Conservation (phyloP, 1,140 invertebrate species). For the Calliopsis andreniformis region DNA sequence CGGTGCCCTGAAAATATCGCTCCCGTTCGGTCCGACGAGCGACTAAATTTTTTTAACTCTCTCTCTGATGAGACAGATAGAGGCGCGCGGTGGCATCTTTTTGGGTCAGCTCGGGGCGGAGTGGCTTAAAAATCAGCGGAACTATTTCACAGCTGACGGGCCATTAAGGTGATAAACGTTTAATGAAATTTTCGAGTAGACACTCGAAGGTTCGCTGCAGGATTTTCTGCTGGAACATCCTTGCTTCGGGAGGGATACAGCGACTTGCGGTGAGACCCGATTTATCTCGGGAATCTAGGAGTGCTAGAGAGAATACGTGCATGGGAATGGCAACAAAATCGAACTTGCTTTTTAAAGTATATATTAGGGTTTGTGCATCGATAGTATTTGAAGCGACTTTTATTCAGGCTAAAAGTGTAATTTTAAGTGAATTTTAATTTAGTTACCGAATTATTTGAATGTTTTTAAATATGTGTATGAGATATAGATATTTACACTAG, state of each 20-base stretch:
- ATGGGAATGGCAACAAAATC: too few relatives aligned
- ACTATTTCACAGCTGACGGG: slow-evolving; percentile 21
- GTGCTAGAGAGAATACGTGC: too few relatives aligned
- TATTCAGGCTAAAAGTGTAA: too few relatives aligned
- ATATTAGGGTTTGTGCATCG: too few relatives aligned
- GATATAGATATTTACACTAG: too few relatives aligned
- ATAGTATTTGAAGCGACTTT: too few relatives aligned
- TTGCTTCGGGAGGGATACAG: not conserved
- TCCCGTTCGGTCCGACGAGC: not conserved
- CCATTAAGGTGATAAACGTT: slow-evolving; percentile 50
- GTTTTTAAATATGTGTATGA: too few relatives aligned
- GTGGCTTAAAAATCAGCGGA: slow-evolving; percentile 26
- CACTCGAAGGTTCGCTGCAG: not conserved
- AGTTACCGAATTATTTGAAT: too few relatives aligned
- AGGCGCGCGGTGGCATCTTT: not conserved
- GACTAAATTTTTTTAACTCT: slow-evolving; percentile 30
- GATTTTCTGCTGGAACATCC: not conserved
- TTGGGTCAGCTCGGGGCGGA: not conserved
- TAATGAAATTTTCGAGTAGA: slow-evolving; percentile 36
- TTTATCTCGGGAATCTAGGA: not conserved
- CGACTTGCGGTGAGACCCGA: not conserved
- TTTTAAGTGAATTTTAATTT: too few relatives aligned
- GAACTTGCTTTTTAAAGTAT: too few relatives aligned
- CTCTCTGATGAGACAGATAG: not conserved
- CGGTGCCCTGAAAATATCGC: slow-evolving; percentile 1